Evolutionary conservation across 2,888 invertebrate species (phyloP), one percentile per base, ranked within the genome.

Genomic region (Nebria brevicollis): DNA sequence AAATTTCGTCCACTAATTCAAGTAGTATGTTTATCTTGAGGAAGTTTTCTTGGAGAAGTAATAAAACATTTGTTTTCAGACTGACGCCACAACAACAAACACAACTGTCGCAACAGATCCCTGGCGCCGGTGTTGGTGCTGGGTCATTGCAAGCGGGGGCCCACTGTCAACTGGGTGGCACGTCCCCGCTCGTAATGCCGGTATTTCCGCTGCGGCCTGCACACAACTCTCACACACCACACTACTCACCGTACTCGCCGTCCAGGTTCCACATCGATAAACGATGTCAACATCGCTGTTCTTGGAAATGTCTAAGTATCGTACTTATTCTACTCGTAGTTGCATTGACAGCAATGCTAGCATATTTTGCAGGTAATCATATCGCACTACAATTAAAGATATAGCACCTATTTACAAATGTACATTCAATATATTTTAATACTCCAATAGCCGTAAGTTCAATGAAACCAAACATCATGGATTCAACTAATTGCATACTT

Each of bases 221-320:
- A 86, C 90, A 91, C 87, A 90, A 91, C 87, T 90, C 91, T 84
- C 91, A 92, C 87, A 94, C 95, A 88, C 94, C 94, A 86, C 95
- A 95, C 89, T 95, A 96, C 87, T 95, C 95, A 89, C 96, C 96
- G 84, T 96, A 96, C 91, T 96, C 96, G 87, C 96, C 96, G 88
- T 96, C 96, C 88, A 94, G 97, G 90, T 97, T 97, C 92, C 96
- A 96, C 92, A 96, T 97, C 92, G 96, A 97, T 91, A 97, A 97
- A 90, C 94, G 96, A 86, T 97, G 96, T 91, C 96, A 95, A 89
- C 96, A 96, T 90, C 93, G 96, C 86, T 98, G 98, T 92, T 96
- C 97, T 88, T 98, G 98, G 98, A 97, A 97, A 91, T 98, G 97
- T 90, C 94, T 96, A 89, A 96, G 97, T 90, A 96, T 98, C 89